Evolutionary conservation across 2,113 vertebrate species (phyloP).

Genomic region (Pampusana beccarii): DNA sequence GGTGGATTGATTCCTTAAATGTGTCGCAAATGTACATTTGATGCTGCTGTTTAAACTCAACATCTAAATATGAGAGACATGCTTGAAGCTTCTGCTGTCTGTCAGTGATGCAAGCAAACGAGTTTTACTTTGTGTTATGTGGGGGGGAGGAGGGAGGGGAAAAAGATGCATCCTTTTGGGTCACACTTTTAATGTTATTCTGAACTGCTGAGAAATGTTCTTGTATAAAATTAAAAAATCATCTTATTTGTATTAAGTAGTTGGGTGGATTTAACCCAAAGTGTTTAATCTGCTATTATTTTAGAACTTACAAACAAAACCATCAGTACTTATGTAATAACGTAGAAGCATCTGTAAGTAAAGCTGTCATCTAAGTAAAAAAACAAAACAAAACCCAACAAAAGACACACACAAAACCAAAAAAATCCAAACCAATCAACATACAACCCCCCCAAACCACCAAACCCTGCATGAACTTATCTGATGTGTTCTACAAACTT

Average conservation of each 20-base stretch:
- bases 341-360: neutral
- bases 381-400: neutral
- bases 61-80: neutral
- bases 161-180: neutral
- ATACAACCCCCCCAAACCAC: too few species aligned
- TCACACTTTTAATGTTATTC: neutral
- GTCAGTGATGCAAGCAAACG: neutral
- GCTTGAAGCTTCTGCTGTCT: neutral
- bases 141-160: neutral
- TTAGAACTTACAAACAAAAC: neutral
- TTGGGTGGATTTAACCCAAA: neutral
- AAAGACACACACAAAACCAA: too few species aligned
- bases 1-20: neutral
- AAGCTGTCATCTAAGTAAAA: neutral
- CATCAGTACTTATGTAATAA: neutral
- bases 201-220: neutral
- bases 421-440: too few species aligned
- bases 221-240: neutral
- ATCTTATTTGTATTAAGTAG: neutral
- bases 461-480: neutral
- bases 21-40: neutral
- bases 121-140: neutral
- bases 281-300: neutral
- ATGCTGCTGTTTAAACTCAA: neutral
- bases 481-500: neutral